Conservation (phyloP, 2,113 vertebrate genomes). For the Smithornis capensis region DNA sequence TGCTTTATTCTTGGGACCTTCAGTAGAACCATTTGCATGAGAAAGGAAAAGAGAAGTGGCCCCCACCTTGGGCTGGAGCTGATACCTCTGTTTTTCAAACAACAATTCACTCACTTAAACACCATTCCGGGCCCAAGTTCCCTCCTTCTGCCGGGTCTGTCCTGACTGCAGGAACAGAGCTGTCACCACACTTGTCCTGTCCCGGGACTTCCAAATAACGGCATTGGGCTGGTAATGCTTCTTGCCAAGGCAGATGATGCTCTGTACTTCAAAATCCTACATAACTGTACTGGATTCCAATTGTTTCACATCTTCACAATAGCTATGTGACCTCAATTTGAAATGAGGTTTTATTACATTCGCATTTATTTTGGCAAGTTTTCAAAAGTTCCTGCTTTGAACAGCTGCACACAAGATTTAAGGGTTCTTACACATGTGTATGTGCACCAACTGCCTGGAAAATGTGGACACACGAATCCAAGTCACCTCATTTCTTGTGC, state of each 20-base stretch:
- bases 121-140: rapidly evolving
- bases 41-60: background rate
- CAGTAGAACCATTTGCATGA: background rate
- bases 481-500: background rate
- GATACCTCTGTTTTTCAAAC: background rate
- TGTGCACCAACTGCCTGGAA: background rate
- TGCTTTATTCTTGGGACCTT: background rate
- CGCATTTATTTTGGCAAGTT: background rate
- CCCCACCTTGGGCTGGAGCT: background rate
- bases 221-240: rapidly evolving
- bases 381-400: background rate
- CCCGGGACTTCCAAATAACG: background rate
- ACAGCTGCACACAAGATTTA: background rate
- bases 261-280: background rate
- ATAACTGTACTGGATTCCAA: background rate
- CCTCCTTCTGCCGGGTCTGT: background rate
- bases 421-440: background rate
- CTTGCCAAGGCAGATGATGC: background rate
- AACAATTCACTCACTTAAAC: background rate
- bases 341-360: background rate
- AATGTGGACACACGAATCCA: background rate
- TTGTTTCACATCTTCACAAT: background rate
- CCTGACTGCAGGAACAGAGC: background rate
- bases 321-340: background rate
- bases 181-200: too few species aligned